phyloP scores from a whole-genome alignment of 2,888 invertebrate species.

The Habrosyne pyritoides region DNA sequence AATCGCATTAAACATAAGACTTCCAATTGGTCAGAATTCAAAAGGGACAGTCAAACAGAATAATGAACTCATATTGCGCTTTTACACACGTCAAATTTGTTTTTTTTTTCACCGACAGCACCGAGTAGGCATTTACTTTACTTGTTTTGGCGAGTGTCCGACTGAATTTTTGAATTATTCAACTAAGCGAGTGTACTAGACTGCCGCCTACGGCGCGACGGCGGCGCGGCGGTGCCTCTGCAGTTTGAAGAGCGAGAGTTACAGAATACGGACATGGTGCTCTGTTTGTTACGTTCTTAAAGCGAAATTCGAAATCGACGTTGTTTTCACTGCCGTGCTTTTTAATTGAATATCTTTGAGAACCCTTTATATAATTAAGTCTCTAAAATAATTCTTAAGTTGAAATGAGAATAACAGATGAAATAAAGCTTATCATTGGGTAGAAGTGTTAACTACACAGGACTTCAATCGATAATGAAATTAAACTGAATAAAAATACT shows the following conservation, averaged over 20 bases:
- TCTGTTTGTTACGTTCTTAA: conserved; percentile 14
- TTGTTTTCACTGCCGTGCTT: neutral
- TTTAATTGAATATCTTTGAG: neutral
- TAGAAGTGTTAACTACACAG: too few relatives aligned
- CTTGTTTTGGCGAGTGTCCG: conserved; percentile 54
- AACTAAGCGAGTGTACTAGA: conserved; percentile 54
- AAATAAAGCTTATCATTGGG: too few relatives aligned
- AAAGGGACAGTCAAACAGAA: conserved; percentile 33
- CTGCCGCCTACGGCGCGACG: conserved; percentile 12
- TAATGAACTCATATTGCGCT: conserved; percentile 34
- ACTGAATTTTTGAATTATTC: conserved; percentile 68
- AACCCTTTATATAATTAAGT: too few relatives aligned
- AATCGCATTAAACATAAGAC: neutral
- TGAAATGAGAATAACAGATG: neutral
- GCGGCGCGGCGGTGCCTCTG: conserved; percentile 38
- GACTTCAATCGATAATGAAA: too few relatives aligned
- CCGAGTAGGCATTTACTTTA: conserved; percentile 47
- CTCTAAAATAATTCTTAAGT: too few relatives aligned
- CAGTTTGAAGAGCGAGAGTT: conserved; percentile 34
- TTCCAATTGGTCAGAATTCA: neutral
- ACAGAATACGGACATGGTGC: conserved; percentile 27
- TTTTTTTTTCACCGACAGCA: conserved; percentile 47
- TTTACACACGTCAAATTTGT: conserved; percentile 22
- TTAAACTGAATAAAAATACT: too few relatives aligned
- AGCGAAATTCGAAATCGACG: neutral